Percentiles rank a stretch among this genome's conserved stretches.
Conservation (phyloP, 2,888 invertebrate species). For the Mycalesis mineus region DNA sequence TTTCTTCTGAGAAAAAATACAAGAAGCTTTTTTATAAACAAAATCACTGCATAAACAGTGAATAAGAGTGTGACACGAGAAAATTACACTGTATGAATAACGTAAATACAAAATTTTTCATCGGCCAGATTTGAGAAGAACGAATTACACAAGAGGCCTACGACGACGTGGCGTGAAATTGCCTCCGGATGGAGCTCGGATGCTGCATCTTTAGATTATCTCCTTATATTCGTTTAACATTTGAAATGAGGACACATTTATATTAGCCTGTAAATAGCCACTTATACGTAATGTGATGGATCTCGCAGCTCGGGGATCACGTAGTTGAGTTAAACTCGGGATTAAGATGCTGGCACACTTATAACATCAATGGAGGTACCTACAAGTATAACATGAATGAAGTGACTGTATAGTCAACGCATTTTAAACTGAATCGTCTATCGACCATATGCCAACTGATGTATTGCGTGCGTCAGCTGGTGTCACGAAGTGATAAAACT, state of each 20-base stretch:
- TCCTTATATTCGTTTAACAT: conserved; percentile 30
- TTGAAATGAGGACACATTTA: conserved; percentile 29
- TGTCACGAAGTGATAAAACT: no score
- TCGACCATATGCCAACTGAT: no score
- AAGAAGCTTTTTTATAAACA: not conserved
- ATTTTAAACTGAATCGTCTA: no score
- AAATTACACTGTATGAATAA: conserved; percentile 48
- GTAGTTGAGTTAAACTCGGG: not conserved
- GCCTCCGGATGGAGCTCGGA: conserved; percentile 42
- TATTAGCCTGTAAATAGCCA: conserved; percentile 26
- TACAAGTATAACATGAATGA: no score
- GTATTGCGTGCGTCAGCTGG: no score
- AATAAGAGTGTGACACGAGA: conserved; percentile 16
- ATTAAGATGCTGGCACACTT: no score
- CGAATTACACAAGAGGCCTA: conserved; percentile 53
- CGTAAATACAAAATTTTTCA: conserved; percentile 51
- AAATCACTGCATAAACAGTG: not conserved
- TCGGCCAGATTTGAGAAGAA: conserved; percentile 45
- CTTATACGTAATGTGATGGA: conserved; percentile 19
- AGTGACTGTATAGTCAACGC: no score
- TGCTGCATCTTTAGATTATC: conserved; percentile 32
- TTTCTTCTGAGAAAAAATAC: no score
- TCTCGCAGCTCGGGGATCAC: not conserved
- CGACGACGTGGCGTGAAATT: conserved; percentile 71
- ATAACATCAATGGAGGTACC: no score